Conservation (phyloP, 2,797 vertebrate genomes). For the Eremophila alpestris region DNA sequence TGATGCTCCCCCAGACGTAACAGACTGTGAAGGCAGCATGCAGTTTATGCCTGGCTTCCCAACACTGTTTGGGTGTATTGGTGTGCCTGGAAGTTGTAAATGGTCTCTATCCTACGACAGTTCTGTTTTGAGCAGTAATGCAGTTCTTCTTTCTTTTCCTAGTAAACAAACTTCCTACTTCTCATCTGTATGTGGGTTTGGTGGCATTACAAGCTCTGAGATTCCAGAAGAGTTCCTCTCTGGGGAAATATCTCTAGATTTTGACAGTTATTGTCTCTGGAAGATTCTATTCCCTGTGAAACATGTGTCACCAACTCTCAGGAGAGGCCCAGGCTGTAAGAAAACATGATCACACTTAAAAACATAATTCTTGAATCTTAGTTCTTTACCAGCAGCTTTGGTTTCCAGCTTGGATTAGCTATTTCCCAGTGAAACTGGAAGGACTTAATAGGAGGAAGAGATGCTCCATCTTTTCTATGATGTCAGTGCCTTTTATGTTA, state of each 20-base stretch:
- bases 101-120: neutral
- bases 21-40: neutral
- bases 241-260: neutral
- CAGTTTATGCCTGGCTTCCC: neutral
- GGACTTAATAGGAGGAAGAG: neutral
- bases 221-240: neutral
- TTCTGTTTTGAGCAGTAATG: neutral
- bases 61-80: neutral
- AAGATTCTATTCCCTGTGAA: neutral
- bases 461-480: neutral
- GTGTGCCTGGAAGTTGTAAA: neutral
- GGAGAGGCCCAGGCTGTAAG: neutral
- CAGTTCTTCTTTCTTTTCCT: neutral
- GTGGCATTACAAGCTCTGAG: neutral
- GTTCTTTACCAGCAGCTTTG: neutral
- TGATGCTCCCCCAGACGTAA: neutral
- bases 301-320: neutral
- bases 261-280: neutral
- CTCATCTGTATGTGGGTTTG: neutral
- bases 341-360: rapidly evolving
- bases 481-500: neutral
- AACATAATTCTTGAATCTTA: neutral
- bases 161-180: neutral
- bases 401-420: neutral
- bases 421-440: neutral